These are phyloP conservation scores for Elmis aenea DNA, from an alignment of 2,888 invertebrate genomes.

Conservation along the genomic window DNA sequence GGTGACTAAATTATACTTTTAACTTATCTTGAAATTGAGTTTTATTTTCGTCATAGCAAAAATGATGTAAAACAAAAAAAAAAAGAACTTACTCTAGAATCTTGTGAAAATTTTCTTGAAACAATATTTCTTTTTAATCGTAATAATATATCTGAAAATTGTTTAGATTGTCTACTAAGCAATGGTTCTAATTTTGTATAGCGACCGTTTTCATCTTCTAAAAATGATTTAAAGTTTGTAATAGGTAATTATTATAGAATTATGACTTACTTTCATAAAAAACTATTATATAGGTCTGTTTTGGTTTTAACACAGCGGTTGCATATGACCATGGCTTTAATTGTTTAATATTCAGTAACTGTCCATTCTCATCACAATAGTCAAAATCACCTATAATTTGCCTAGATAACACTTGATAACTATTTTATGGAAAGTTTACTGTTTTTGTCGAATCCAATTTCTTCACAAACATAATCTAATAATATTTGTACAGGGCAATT, in stretches of 20 bases:
- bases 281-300: conserved; percentile 32
- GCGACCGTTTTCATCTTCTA: conserved; percentile 21
- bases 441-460: conserved; percentile 23
- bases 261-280: conserved; percentile 31
- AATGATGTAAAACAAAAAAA: too few relatives aligned
- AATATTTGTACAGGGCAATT: conserved; percentile 42
- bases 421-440: conserved; percentile 15
- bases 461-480: conserved; percentile 37
- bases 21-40: too few relatives aligned
- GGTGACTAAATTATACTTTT: too few relatives aligned
- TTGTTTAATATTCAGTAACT: conserved; percentile 27
- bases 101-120: neutral
- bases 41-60: too few relatives aligned
- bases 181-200: conserved; percentile 19
- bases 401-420: too few relatives aligned
- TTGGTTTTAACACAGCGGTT: conserved; percentile 29
- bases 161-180: conserved; percentile 17
- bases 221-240: conserved; percentile 3
- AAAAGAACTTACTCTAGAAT: too few relatives aligned
- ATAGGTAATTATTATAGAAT: neutral
- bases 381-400: conserved; percentile 33
- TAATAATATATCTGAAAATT: conserved; percentile 18
- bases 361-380: conserved; percentile 34
- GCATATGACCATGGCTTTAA: conserved; percentile 27
- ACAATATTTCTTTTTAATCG: conserved; percentile 15